Evolutionary conservation across 2,797 vertebrate genomes (phyloP), one percentile per base, ranked within the genome.

Genomic region (Columba guinea): DNA sequence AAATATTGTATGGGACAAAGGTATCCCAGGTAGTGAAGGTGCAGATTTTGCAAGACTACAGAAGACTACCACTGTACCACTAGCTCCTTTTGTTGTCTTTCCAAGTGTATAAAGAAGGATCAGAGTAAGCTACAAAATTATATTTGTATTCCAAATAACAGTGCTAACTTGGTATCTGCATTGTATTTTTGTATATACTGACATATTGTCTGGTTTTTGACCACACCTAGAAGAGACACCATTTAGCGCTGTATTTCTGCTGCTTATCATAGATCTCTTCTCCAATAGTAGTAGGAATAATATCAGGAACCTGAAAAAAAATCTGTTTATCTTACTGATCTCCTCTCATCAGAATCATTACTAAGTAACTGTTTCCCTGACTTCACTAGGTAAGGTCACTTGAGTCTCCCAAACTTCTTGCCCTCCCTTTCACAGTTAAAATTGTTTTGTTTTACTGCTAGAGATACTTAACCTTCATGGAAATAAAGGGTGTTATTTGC

Each of bases 11-110:
- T 17, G 35, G 39, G 32, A 34, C n/a, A 71, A 37, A 59, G 14
- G 11, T 21, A 35, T 44, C 32, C 17, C 7, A 9, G 4, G 10
- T 16, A 67, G 35, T 7, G 39, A 56, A 71, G 53, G 21, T 46
- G 15, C 12, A 74, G 37, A 9, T 3, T 58, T 2, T 8, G 5
- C 27, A 73, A 73, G 34, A 30, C 11, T 67, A 23, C 4, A 11
- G 22, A 53, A 51, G 11, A 1, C 13, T 34, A 18, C 18, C 70
- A 2, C 44, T 60, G 5, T 49, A 21, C 34, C 27, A 1, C 10
- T 11, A 41, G 2, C 23, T 73, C 0, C 0, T 16, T 15, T 53
- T 48, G 3, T 35, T 83, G 70, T 46, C 7, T 55, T 74, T 59
- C 22, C 32, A 32, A 30, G 9, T 39, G 1, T 28, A 9, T 53